Evolutionary conservation across 2,888 invertebrate species (phyloP).

Genomic region (Tortrix viridana): DNA sequence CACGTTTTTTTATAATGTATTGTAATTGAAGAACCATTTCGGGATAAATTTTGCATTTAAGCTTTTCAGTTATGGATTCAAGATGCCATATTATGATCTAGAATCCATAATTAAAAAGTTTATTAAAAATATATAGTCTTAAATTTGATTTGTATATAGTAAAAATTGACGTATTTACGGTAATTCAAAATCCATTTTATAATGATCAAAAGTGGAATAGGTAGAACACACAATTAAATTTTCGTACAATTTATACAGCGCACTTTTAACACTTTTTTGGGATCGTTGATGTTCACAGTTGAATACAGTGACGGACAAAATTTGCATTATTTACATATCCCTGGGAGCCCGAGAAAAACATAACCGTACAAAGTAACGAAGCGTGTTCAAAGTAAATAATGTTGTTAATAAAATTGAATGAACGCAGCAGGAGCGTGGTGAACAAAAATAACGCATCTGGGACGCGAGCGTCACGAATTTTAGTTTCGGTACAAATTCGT

Average conservation of each 20-base stretch:
- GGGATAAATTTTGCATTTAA: no score
- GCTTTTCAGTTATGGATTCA: no score
- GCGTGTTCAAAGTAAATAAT: conserved; percentile 50
- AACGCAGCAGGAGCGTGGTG: conserved; percentile 58
- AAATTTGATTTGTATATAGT: no score
- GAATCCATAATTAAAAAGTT: no score
- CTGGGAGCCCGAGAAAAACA: conserved; percentile 29
- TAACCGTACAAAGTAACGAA: conserved; percentile 35
- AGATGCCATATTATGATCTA: no score
- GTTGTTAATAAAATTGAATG: conserved; percentile 72
- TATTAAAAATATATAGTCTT: no score
- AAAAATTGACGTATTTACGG: no score
- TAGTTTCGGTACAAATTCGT: conserved; percentile 63
- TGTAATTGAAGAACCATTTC: no score
- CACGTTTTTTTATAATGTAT: no score
- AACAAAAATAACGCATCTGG: conserved; percentile 77
- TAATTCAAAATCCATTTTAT: no score
- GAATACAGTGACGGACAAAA: conserved; percentile 19
- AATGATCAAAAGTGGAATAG: no score
- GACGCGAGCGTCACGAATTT: conserved; percentile 57
- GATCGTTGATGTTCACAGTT: conserved; percentile 22
- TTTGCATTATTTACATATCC: conserved; percentile 29
- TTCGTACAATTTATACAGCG: background rate
- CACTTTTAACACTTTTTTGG: conserved; percentile 9
- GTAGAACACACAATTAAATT: no score